A percentile compares a stretch with the other conserved stretches of the same genome.
Conservation (phyloP, 2,888 invertebrate genomes). For the Ichneumon xanthorius region DNA sequence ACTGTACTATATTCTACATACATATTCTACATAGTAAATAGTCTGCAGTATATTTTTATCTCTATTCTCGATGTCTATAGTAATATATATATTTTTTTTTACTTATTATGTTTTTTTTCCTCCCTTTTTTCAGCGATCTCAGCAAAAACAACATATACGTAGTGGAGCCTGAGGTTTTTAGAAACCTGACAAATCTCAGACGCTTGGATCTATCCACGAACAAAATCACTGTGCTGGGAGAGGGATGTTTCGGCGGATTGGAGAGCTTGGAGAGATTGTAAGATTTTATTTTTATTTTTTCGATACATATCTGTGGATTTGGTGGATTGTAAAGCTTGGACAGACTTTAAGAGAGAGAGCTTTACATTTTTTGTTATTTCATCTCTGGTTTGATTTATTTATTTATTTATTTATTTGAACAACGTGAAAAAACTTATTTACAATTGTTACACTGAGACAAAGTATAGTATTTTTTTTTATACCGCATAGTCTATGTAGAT, state of each 20-base stretch:
- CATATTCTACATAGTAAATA: background rate
- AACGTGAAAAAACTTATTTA: background rate
- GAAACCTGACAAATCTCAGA: slow-evolving; percentile 84
- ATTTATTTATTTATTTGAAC: too few relatives aligned
- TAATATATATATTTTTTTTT: slow-evolving; percentile 15
- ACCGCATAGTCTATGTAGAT: too few relatives aligned
- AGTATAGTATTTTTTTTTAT: too few relatives aligned
- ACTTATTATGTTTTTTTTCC: slow-evolving; percentile 18
- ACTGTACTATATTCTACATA: too few relatives aligned
- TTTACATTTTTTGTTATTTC: too few relatives aligned
- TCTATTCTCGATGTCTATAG: background rate
- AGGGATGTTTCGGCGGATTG: slow-evolving; percentile 90
- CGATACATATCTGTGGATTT: slow-evolving; percentile 83
- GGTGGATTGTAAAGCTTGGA: slow-evolving; percentile 89
- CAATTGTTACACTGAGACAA: background rate
- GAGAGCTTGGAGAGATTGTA: slow-evolving; percentile 90
- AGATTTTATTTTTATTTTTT: slow-evolving; percentile 75
- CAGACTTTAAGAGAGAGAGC: slow-evolving; percentile 87
- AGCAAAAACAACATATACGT: slow-evolving; percentile 87
- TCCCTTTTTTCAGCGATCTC: slow-evolving; percentile 87
- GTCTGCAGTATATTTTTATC: background rate
- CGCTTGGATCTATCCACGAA: slow-evolving; percentile 89
- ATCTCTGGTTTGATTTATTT: too few relatives aligned
- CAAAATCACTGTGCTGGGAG: slow-evolving; percentile 89
- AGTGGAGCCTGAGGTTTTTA: slow-evolving; percentile 83